Evolutionary conservation across 2,113 vertebrate genomes (phyloP), one percentile per base, ranked within the genome.

Genomic region (Actinemys pallida): DNA sequence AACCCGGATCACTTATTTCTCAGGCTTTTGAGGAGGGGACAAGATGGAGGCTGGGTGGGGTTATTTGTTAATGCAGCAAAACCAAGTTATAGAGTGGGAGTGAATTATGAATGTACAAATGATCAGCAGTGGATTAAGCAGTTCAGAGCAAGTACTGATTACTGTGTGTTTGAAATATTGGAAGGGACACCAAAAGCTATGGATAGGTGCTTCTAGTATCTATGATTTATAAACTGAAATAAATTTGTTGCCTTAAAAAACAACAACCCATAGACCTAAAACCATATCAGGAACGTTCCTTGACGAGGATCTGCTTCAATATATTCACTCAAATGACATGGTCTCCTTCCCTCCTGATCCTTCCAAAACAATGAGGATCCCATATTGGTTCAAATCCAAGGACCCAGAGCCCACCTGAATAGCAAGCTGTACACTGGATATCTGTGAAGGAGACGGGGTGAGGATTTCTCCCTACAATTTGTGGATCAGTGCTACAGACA

Each of bases 381-480:
- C 57, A 88, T 81, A 81, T 75, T 83, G 39, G 49, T 94, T 92
- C 17, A 94, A 65, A 95, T 90, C 62, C 42, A 1, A 0, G 59
- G 29, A 94, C 91, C 49, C 57, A 59, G 27, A 59, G 57, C 89
- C 69, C 81, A 20, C 24, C 78, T 47, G 78, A 47, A 82, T 62
- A 94, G 56, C 78, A 11, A 25, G 39, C 10, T 76, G 20, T 45
- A 76, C 19, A 13, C 0, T 7, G 83, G 91, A 76, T 84, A 84
- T 78, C 93, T 65, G 29, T 81, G 89, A 72, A 12, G 89, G 89
- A 97, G 72, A 84, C 89, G 78, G 95, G 96, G 96, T 96, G 94
- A 96, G 96, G 93, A 95, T 97, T 97, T 95, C 91, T 96, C 96
- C 96, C 97, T 96, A 95, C 95, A 3, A 91, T 81, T 93, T 88